phyloP scores from a whole-genome alignment of 1,140 invertebrate species.

The Drosophila sproati region DNA sequence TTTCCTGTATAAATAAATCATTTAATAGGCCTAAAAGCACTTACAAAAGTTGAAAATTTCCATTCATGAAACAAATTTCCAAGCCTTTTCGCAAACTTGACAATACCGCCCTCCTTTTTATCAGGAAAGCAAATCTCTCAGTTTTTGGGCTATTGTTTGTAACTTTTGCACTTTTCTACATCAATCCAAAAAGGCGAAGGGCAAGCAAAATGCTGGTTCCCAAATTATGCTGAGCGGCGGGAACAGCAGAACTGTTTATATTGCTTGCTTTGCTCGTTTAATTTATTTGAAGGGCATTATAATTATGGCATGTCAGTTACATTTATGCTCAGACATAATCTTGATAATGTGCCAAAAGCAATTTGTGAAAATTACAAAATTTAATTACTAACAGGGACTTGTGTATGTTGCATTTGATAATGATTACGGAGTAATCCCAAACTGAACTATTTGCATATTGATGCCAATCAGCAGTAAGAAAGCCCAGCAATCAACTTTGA shows the following conservation, averaged over 20 bases:
- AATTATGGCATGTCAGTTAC: slow-evolving; percentile 33
- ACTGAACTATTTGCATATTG: slow-evolving; percentile 28
- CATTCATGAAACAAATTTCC: slow-evolving; percentile 15
- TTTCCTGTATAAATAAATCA: background rate
- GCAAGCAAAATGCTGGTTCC: slow-evolving; percentile 1
- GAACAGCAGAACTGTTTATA: background rate
- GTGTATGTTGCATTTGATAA: background rate
- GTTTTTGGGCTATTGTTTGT: slow-evolving; percentile 27
- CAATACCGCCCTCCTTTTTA: background rate
- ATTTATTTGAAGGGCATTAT: slow-evolving; percentile 38
- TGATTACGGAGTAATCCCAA: slow-evolving; percentile 9
- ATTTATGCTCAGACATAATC: slow-evolving; percentile 14
- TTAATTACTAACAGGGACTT: slow-evolving; percentile 16
- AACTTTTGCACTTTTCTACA: slow-evolving; percentile 52
- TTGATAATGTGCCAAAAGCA: slow-evolving; percentile 16
- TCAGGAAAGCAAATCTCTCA: slow-evolving; percentile 3
- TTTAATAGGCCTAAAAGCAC: slow-evolving; percentile 26
- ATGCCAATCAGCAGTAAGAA: slow-evolving; percentile 24
- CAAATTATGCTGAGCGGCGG: slow-evolving; percentile 23
- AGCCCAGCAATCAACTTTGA: slow-evolving; percentile 8
- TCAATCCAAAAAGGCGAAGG: slow-evolving; percentile 29
- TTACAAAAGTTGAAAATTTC: slow-evolving; percentile 5
- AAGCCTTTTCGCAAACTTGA: slow-evolving; percentile 8
- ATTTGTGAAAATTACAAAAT: slow-evolving; percentile 25
- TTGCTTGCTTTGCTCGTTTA: slow-evolving; percentile 31